phyloP scores from a whole-genome alignment of 2,888 invertebrate species.

The Sylvicola cinctus region DNA sequence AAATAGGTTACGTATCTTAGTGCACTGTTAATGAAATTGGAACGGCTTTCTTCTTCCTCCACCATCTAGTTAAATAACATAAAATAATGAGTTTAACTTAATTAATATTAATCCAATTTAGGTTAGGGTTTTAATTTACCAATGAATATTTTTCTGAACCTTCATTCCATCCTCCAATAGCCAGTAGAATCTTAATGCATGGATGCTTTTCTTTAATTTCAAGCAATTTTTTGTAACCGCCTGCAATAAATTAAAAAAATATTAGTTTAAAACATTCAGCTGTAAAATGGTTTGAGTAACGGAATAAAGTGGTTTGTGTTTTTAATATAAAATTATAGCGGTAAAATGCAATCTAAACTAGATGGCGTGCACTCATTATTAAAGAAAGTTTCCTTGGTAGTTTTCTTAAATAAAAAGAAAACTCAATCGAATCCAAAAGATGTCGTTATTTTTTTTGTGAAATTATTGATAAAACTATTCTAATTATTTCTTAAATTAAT shows the following conservation, averaged over 20 bases:
- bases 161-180: constrained; percentile 30
- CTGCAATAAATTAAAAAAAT: constrained; percentile 8
- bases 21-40: constrained; percentile 24
- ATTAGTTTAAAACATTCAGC: background rate
- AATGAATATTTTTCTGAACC: constrained; percentile 25
- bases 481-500: background rate
- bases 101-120: too few relatives aligned
- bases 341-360: too few relatives aligned
- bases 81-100: background rate
- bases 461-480: too few relatives aligned
- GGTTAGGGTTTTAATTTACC: constrained; percentile 10
- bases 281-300: too few relatives aligned
- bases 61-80: constrained; percentile 23
- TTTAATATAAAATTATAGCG: too few relatives aligned
- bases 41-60: constrained; percentile 15
- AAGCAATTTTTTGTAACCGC: constrained; percentile 19
- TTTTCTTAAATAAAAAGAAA: too few relatives aligned
- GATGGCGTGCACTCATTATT: too few relatives aligned
- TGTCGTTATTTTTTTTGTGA: too few relatives aligned
- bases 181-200: constrained; percentile 24
- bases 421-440: too few relatives aligned
- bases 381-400: too few relatives aligned
- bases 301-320: too few relatives aligned
- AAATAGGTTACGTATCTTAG: constrained; percentile 22
- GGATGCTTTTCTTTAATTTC: constrained; percentile 23